phyloP scores from a whole-genome alignment of 2,797 vertebrate species.

The Decapterus maruadsi region DNA sequence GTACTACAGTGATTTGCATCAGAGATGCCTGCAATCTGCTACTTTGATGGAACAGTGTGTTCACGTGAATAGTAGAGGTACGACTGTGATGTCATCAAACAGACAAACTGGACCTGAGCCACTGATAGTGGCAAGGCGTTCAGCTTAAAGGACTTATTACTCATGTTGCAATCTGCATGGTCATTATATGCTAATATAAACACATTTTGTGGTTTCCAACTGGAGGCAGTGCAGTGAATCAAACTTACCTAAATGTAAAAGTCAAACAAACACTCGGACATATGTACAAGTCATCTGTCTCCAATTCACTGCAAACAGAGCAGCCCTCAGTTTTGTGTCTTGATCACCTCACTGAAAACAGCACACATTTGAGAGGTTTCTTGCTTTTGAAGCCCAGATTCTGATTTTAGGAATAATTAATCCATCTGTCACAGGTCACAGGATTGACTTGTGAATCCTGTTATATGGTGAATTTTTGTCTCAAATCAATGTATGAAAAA shows the following conservation, averaged over 20 bases:
- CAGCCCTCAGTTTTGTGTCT: slow-evolving; percentile 26
- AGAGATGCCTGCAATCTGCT: slow-evolving; percentile 10
- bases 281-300: slow-evolving; percentile 55
- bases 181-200: slow-evolving; percentile 29
- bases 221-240: slow-evolving; percentile 40
- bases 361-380: neutral
- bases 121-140: slow-evolving; percentile 2
- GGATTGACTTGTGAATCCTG: slow-evolving; percentile 50
- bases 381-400: slow-evolving; percentile 35
- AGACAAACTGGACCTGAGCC: slow-evolving; percentile 15
- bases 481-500: slow-evolving; percentile 40
- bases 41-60: neutral
- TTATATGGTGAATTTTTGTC: slow-evolving; percentile 36
- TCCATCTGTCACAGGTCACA: slow-evolving; percentile 41
- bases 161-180: neutral
- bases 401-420: slow-evolving; percentile 40
- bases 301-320: slow-evolving; percentile 28
- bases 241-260: slow-evolving; percentile 44
- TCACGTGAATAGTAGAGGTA: neutral
- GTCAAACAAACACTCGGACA: slow-evolving; percentile 53
- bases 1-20: neutral
- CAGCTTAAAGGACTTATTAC: neutral
- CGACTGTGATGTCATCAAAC: slow-evolving; percentile 6
- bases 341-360: slow-evolving; percentile 50
- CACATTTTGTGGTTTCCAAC: slow-evolving; percentile 49